Evolutionary conservation across 2,888 invertebrate genomes (phyloP), one percentile per base, ranked within the genome.

Genomic region (Chesias legatella): DNA sequence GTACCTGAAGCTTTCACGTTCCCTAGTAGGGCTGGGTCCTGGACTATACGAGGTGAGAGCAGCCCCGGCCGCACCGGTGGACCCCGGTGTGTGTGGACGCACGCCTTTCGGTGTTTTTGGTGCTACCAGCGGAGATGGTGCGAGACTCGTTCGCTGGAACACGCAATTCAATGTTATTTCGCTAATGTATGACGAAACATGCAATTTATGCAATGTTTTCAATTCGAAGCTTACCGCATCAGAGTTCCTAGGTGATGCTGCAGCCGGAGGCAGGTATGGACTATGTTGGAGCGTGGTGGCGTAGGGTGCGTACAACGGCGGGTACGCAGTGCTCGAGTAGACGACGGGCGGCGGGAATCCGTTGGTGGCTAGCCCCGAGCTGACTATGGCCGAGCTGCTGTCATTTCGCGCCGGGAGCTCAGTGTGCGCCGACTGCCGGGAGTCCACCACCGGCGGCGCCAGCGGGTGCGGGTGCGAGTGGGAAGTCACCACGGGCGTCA

Each of bases 1-100:
- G n/a, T 27, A 95, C 95, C 95, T 95, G 88, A 94, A 95, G 79
- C 93, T 94, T 71, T 95, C 95, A 56, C 95, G 90, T 78, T 96
- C 95, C 64, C 95, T 90, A 60, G 89, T 92, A 34, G 95, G 94
- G 76, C 94, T 94, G 72, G 93, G 94, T 43, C 93, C 93, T 9
- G 95, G 94, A 28, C 94, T 94, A 75, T 94, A 93, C 39, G 91
- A 89, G 6, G 51, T 29, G 61, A 91, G 90, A 1, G 67, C 60
- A 1, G 76, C 72, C 23, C 81, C 83, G 10, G 83, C 82, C 6
- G 81, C 79, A 23, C 83, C 82, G 8, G 79, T 73, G 1, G 89
- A 81, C 5, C 85, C 83, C 8, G 84, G 84, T 30, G 89, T 86
- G 61, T 79, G 88, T 30, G 80, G 86, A 43, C 84, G 76, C 30